Conservation (phyloP, 2,888 invertebrate species). For the Drosophila paranaensis region DNA sequence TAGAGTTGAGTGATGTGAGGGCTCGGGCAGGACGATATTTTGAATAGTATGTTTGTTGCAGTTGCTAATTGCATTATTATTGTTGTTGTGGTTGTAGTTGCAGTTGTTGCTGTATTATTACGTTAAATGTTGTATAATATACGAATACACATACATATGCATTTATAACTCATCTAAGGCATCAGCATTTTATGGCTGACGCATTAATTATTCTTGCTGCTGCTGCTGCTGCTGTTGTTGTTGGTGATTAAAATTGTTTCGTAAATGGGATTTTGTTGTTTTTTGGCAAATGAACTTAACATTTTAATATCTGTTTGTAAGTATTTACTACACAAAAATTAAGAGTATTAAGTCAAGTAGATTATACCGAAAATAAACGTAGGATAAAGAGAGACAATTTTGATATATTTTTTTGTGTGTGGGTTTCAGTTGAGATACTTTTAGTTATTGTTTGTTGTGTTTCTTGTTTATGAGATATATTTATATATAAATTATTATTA, state of each 20-base stretch:
- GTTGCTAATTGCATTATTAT: slow-evolving; percentile 44
- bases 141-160: slow-evolving; percentile 15
- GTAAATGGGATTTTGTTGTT: slow-evolving; percentile 26
- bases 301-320: slow-evolving; percentile 33
- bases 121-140: slow-evolving; percentile 39
- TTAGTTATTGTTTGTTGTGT: slow-evolving; percentile 41
- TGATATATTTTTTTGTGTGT: neutral
- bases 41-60: slow-evolving; percentile 62
- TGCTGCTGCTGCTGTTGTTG: slow-evolving; percentile 24
- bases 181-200: slow-evolving; percentile 26
- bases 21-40: slow-evolving; percentile 78
- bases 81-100: slow-evolving; percentile 20
- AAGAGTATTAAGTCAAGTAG: slow-evolving; percentile 34
- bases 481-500: slow-evolving; percentile 11
- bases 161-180: slow-evolving; percentile 40
- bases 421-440: slow-evolving; percentile 15
- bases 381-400: slow-evolving; percentile 37
- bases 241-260: slow-evolving; percentile 29
- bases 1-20: slow-evolving; percentile 69
- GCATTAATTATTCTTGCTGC: slow-evolving; percentile 10
- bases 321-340: slow-evolving; percentile 58
- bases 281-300: slow-evolving; percentile 50
- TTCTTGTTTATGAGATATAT: slow-evolving; percentile 42
- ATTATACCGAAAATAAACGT: slow-evolving; percentile 22
- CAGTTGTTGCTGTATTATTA: slow-evolving; percentile 3